phyloP scores from a whole-genome alignment of 2,888 invertebrate genomes.

The Polymixis flavicincta region DNA sequence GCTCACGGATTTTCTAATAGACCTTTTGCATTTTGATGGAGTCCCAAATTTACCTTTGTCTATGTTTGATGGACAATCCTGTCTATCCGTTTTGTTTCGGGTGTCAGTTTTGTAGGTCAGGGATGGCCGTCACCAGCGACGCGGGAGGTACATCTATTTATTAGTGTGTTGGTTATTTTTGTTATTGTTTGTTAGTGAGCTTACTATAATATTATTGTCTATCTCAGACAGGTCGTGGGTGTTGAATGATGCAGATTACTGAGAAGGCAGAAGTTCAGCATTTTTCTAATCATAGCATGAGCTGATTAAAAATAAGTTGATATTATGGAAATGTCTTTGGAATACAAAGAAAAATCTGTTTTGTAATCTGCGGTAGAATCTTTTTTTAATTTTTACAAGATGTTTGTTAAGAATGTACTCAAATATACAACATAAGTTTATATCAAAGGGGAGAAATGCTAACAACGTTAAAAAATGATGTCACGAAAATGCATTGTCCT shows the following conservation, averaged over 20 bases:
- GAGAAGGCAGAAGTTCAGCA: too few relatives aligned
- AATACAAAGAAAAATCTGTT: not conserved
- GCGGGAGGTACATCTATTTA: not conserved
- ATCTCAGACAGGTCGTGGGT: not conserved
- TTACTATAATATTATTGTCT: not conserved
- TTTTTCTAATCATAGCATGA: not conserved
- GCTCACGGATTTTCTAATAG: slow-evolving; percentile 82
- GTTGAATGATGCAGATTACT: not conserved
- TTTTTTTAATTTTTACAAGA: not conserved
- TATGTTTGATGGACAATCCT: slow-evolving; percentile 41
- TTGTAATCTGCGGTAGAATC: not conserved
- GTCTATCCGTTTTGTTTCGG: slow-evolving; percentile 24
- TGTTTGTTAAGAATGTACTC: not conserved
- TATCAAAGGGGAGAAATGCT: not conserved
- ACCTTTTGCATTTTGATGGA: slow-evolving; percentile 83
- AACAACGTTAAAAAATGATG: not conserved
- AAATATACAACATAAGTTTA: not conserved
- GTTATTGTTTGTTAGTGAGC: not conserved
- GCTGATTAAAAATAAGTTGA: not conserved
- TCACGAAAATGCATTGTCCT: slow-evolving; percentile 4
- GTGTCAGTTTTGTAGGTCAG: slow-evolving; percentile 22
- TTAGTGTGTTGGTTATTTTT: not conserved
- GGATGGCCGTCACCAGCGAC: not conserved
- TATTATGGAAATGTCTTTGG: not conserved
- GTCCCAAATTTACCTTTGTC: slow-evolving; percentile 59